Evolutionary conservation across 2,113 vertebrate genomes (phyloP).

Genomic region (Alligator sinensis): DNA sequence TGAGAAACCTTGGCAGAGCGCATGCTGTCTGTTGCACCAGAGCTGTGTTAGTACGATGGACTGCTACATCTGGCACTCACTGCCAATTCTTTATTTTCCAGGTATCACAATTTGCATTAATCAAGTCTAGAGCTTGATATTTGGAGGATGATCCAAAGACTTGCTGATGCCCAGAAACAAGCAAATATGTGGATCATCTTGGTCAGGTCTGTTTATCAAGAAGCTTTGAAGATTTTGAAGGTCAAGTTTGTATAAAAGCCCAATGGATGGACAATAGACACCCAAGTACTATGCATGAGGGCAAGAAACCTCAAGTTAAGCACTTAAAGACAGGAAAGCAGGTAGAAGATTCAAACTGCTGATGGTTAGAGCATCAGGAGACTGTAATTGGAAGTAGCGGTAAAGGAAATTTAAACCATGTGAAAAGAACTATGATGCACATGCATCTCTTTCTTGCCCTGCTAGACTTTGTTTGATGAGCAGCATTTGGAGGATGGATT

Average conservation of each 20-base stretch:
- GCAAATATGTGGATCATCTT: neutral
- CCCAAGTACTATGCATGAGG: too few species aligned
- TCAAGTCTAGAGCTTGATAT: neutral
- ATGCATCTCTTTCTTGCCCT: neutral
- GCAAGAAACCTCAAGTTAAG: neutral
- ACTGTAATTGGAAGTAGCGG: neutral
- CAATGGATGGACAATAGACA: neutral
- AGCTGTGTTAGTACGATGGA: neutral
- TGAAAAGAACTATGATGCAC: neutral
- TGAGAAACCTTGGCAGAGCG: neutral
- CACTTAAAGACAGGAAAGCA: neutral
- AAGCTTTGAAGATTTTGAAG: neutral
- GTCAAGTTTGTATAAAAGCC: neutral
- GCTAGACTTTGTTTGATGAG: neutral
- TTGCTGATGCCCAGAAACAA: too few species aligned
- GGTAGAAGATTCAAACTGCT: slow-evolving; percentile 1
- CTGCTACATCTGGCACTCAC: neutral
- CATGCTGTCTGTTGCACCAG: neutral
- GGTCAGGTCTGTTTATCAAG: neutral
- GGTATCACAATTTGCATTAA: neutral
- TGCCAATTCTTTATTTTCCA: neutral
- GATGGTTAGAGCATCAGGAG: neutral
- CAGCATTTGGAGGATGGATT: neutral
- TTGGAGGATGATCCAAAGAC: too few species aligned
- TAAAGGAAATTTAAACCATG: neutral